phyloP scores from a whole-genome alignment of 2,797 vertebrate genomes.

The Scomberomorus guttatus region DNA sequence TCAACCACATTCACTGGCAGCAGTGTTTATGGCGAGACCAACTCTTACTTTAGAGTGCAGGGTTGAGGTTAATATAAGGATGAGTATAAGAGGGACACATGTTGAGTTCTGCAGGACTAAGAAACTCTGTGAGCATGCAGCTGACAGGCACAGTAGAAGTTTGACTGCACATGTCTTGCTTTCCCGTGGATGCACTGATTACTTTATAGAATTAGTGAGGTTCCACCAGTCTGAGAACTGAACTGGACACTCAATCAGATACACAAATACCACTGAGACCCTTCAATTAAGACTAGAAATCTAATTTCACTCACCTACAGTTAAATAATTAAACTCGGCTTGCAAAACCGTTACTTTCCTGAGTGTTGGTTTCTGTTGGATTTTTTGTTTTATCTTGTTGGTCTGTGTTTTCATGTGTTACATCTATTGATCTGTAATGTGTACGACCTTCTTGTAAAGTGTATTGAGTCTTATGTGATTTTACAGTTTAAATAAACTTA shows the following conservation, averaged over 20 bases:
- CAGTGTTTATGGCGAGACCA: conserved; percentile 24
- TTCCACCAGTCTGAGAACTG: not conserved
- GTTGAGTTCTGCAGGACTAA: not conserved
- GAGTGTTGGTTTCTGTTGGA: too few species aligned
- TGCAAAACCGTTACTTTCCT: too few species aligned
- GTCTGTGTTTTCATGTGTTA: too few species aligned
- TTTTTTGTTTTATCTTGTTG: too few species aligned
- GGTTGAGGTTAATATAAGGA: not conserved
- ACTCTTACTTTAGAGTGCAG: conserved; percentile 13
- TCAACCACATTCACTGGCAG: conserved; percentile 38
- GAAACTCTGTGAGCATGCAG: not conserved
- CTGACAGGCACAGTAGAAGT: not conserved
- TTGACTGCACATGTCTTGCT: not conserved
- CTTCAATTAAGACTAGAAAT: too few species aligned
- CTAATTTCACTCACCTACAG: too few species aligned
- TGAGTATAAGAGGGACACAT: not conserved
- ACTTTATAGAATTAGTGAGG: conserved; percentile 7
- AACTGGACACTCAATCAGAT: not conserved
- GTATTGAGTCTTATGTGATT: too few species aligned
- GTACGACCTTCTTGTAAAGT: too few species aligned
- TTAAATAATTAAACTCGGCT: too few species aligned
- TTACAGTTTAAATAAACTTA: too few species aligned
- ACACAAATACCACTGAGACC: too few species aligned
- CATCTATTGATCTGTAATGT: too few species aligned
- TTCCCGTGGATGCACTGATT: conserved; percentile 11